These are phyloP conservation scores for Laspeyria flexula DNA, from an alignment of 2,888 invertebrate genomes.

Conservation along the genomic window DNA sequence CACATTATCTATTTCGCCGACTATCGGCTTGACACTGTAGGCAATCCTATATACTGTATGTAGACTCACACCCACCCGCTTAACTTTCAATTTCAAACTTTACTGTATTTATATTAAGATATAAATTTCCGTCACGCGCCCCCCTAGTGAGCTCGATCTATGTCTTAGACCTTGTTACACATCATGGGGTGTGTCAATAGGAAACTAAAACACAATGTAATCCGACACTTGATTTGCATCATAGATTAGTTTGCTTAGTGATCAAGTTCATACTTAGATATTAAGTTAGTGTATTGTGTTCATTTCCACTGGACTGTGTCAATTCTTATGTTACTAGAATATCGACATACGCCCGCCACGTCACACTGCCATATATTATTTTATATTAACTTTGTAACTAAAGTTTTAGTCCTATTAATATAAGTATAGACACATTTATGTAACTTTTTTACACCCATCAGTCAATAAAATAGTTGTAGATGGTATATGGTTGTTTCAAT, in stretches of 20 bases:
- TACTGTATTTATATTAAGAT: slow-evolving; percentile 50
- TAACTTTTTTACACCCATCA: slow-evolving; percentile 72
- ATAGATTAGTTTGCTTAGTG: slow-evolving; percentile 70
- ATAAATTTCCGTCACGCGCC: slow-evolving; percentile 53
- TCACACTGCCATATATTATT: slow-evolving; percentile 71
- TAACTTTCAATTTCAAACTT: slow-evolving; percentile 51
- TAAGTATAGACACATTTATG: slow-evolving; percentile 73
- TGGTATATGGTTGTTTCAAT: slow-evolving; percentile 79
- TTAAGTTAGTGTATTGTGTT: slow-evolving; percentile 74
- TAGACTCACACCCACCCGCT: slow-evolving; percentile 64
- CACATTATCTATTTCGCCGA: slow-evolving; percentile 49
- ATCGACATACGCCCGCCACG: slow-evolving; percentile 85
- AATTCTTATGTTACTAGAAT: slow-evolving; percentile 89
- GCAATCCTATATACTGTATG: slow-evolving; percentile 57
- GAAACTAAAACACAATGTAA: slow-evolving; percentile 56
- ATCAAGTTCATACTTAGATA: slow-evolving; percentile 52
- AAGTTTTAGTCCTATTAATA: slow-evolving; percentile 48
- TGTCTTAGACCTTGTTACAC: slow-evolving; percentile 80
- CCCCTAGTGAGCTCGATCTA: slow-evolving; percentile 80
- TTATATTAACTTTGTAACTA: slow-evolving; percentile 60
- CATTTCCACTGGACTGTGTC: slow-evolving; percentile 87
- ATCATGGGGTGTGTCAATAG: slow-evolving; percentile 64
- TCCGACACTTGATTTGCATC: slow-evolving; percentile 70
- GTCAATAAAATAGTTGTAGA: slow-evolving; percentile 82
- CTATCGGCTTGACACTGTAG: slow-evolving; percentile 45